Percentiles rank a stretch among this genome's conserved stretches.
phyloP scores from a whole-genome alignment of 2,888 invertebrate species.

The Orgyia antiqua region DNA sequence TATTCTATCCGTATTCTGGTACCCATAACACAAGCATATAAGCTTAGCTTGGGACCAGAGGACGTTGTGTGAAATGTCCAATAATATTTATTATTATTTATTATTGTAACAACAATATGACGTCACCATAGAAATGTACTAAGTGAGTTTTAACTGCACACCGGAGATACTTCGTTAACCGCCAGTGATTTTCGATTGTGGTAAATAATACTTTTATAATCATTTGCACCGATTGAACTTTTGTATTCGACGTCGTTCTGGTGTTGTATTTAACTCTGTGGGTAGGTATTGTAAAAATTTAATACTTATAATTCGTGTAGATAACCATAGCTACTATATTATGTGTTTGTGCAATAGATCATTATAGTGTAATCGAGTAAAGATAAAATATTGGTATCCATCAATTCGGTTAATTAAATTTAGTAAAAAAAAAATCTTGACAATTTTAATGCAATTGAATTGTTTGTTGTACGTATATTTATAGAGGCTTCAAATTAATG shows the following conservation, averaged over 20 bases:
- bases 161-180: slow-evolving; percentile 48
- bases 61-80: too few relatives aligned
- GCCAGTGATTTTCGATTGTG: slow-evolving; percentile 46
- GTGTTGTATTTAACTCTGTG: slow-evolving; percentile 73
- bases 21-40: too few relatives aligned
- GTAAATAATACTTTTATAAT: slow-evolving; percentile 63
- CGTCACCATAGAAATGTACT: not conserved
- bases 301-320: slow-evolving; percentile 67
- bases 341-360: slow-evolving; percentile 74
- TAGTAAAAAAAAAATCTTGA: too few relatives aligned
- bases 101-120: too few relatives aligned
- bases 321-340: slow-evolving; percentile 61
- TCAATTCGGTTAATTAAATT: slow-evolving; percentile 36
- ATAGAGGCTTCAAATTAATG: slow-evolving; percentile 71
- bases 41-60: too few relatives aligned
- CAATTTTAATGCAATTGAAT: slow-evolving; percentile 50
- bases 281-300: slow-evolving; percentile 69
- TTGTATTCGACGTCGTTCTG: slow-evolving; percentile 73
- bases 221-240: slow-evolving; percentile 68
- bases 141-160: too few relatives aligned
- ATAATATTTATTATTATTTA: too few relatives aligned
- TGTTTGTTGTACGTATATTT: slow-evolving; percentile 57
- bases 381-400: slow-evolving; percentile 36
- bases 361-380: slow-evolving; percentile 44
- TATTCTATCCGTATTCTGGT: too few relatives aligned